Conservation (phyloP, 2,797 vertebrate genomes). For the Hydrocynus forskahlii region DNA sequence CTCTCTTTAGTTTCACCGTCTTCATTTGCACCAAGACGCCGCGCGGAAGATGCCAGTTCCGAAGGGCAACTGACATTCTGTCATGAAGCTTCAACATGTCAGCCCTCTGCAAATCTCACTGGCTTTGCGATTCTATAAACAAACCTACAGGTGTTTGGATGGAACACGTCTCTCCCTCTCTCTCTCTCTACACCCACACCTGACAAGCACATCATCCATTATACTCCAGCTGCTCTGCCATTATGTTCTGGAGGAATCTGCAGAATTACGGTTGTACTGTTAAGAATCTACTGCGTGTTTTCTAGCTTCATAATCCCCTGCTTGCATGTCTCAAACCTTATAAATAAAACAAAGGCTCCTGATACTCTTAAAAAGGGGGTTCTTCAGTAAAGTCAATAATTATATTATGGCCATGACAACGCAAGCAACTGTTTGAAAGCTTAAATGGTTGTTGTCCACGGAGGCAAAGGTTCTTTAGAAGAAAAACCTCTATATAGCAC, state of each 20-base stretch:
- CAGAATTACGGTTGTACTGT: conserved; percentile 20
- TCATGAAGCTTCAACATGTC: conserved; percentile 53
- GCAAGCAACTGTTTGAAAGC: no score
- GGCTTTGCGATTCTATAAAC: conserved; percentile 49
- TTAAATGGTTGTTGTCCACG: no score
- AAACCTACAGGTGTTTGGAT: conserved; percentile 55
- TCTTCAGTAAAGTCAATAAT: no score
- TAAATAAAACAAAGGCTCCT: no score
- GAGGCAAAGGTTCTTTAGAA: no score
- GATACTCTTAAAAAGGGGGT: no score
- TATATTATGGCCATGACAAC: no score
- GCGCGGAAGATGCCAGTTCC: conserved; percentile 47
- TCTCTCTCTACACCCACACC: conserved; percentile 31
- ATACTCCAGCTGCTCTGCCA: conserved; percentile 24
- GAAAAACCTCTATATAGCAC: no score
- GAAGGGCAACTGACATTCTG: conserved; percentile 46
- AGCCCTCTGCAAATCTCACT: conserved; percentile 30
- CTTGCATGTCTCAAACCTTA: no score
- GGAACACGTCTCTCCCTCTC: conserved; percentile 31
- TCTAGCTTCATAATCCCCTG: no score
- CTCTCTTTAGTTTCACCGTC: conserved; percentile 38
- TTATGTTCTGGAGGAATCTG: conserved; percentile 15
- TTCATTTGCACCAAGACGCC: conserved; percentile 38
- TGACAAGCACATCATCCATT: conserved; percentile 44
- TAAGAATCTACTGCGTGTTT: not conserved